Percentiles rank a stretch among this genome's conserved stretches.
phyloP scores from a whole-genome alignment of 2,797 vertebrate species.

The Hippopotamyrus pictus region DNA sequence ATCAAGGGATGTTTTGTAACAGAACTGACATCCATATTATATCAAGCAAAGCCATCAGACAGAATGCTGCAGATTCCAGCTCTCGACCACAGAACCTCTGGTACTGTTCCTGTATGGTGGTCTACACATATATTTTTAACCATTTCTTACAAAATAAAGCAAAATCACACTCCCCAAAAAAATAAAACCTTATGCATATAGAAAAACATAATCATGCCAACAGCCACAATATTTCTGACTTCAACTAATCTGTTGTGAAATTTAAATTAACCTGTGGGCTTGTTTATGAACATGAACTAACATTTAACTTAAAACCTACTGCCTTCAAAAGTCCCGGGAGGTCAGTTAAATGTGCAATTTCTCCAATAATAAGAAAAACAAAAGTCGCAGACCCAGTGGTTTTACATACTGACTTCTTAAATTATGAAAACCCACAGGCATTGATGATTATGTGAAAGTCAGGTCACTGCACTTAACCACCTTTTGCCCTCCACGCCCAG shows the following conservation, averaged over 20 bases:
- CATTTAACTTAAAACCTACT: not conserved
- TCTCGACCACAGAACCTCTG: not conserved
- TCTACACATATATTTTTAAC: not conserved
- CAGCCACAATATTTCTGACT: not conserved
- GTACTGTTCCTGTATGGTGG: not conserved
- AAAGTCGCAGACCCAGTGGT: not conserved
- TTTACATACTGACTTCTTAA: not conserved
- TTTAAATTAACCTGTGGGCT: not conserved
- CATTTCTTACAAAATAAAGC: not conserved
- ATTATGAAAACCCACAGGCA: not conserved
- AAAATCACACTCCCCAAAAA: not conserved
- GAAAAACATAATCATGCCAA: not conserved
- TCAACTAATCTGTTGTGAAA: not conserved
- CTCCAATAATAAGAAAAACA: not conserved
- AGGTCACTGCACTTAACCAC: not conserved
- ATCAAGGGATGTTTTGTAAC: conserved; percentile 39
- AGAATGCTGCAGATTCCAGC: not conserved
- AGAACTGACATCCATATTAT: conserved; percentile 29
- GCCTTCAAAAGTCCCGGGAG: not conserved
- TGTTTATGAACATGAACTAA: not conserved
- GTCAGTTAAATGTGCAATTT: not conserved
- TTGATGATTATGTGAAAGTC: not conserved
- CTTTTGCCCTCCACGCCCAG: not conserved
- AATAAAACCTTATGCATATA: not conserved
- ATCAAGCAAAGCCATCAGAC: conserved; percentile 16